Evolutionary conservation across 2,113 vertebrate species (phyloP), one percentile per base, ranked within the genome.

Genomic region (Rhynchomys soricoides): DNA sequence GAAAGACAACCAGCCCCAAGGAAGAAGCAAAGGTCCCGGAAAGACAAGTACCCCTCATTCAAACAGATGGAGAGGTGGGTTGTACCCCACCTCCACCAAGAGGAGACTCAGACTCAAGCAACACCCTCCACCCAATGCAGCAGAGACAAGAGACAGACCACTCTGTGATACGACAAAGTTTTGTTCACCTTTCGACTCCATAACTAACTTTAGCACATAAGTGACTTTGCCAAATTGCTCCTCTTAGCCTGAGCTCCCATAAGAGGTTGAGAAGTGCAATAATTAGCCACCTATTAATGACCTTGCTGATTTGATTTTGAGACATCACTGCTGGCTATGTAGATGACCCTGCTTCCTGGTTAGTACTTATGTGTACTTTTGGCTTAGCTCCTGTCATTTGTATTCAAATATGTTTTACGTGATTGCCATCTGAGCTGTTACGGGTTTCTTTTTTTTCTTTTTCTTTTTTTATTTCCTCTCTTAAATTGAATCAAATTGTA

Each of bases 401-500:
- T 22, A 50, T 62, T 43, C 62, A 64, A 45, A 16, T 16, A 37
- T 16, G 21, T 55, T 86, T 62, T 40, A 62, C 0, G 21, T 21
- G 62, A 90, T 90, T 85, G 62, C 37, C 37, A 29, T 52, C 66
- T 5, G 2, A 48, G 40, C 16, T 57, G 40, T 37, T 71, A 68
- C 37, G 66, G 66, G 66, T 68, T 68, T 34, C 31, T 68, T 34
- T 34, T 37, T 29, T 16, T 7, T 12, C 13, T 16, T 6, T 16
- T 16, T 34, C 16, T 24, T n/a, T 59, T 17, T 75, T 64, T 88
- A 64, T 74, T 82, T 64, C 50, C 31, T 45, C 66, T 48, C 77
- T 89, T 66, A 89, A 88, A 79, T 29, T 71, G 71, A 52, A 43
- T 90, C 79, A 78, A 90, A 79, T 93, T 62, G 21, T 62, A 86